Base-by-base conservation (phyloP, 2,797 vertebrate genomes). In the Cryptoprocta ferox region DNA sequence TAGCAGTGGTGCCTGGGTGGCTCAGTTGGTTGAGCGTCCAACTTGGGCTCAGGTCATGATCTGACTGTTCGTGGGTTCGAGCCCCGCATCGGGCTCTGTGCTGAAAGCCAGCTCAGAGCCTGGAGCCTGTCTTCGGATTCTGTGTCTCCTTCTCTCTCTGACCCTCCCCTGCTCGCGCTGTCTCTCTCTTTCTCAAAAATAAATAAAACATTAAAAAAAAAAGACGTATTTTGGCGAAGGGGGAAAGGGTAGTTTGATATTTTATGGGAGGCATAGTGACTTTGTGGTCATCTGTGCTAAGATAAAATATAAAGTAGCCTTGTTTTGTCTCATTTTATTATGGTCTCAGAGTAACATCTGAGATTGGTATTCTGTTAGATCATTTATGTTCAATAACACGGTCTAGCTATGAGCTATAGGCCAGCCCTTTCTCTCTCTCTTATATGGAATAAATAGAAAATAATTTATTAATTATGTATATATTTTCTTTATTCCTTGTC, bases 291-390 rank as follows among this genome's bases (percentile, higher is more conserved):
- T 85, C 42, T 89, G 48, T 18, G 50, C 53, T 71, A 63, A 42
- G 16, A 79, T 18, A 71, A 89, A 37, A 19, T 65, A 71, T 30
- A 28, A 84, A 84, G 16, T 84, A 53, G 35, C 79, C 71, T 88
- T 75, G 35, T 91, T 92, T 82, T 61, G n/a, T 70, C 70, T 78
- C 28, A 89, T 89, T 70, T 92, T 68, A 56, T 70, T 61, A 70
- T 35, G 56, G 15, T 76, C 39, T 39, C 79, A 84, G 45, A 45
- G 42, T 71, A 71, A 63, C 13, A 35, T 65, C 32, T 76, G 68
- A 68, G 26, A 48, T 35, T 32, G 32, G 26, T 50, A 66, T 83
- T 85, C 39, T 53, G 7, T 61, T 71, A 70, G 70, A 68, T 93
- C 53, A 37, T 37, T 92, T 80, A 73, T 45, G 35, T 79, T 56